Evolutionary conservation across 2,888 invertebrate species (phyloP).

Genomic region (Microctonus brassicae): DNA sequence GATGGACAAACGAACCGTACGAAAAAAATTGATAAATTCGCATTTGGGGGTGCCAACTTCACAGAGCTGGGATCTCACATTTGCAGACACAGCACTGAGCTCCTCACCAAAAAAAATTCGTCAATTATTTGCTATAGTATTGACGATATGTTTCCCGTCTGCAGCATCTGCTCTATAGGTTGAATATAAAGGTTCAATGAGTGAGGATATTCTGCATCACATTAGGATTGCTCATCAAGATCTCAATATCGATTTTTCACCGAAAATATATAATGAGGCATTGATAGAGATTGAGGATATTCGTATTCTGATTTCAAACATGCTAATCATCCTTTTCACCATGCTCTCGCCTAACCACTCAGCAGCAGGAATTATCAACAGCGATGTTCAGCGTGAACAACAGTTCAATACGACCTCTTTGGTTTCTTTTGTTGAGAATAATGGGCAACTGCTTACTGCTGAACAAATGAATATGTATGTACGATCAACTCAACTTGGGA

Average conservation of each 20-base stretch:
- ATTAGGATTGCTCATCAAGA: not conserved
- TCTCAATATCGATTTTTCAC: too few relatives aligned
- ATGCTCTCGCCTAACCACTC: conserved; percentile 52
- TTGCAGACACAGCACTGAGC: too few relatives aligned
- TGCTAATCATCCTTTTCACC: conserved; percentile 47
- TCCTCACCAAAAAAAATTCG: too few relatives aligned
- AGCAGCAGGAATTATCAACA: conserved; percentile 47
- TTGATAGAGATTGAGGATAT: conserved; percentile 59
- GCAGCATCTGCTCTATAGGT: too few relatives aligned
- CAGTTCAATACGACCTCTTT: conserved; percentile 44
- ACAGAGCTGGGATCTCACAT: too few relatives aligned
- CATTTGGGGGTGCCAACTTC: too few relatives aligned
- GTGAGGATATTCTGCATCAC: conserved; percentile 18
- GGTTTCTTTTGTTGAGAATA: not conserved
- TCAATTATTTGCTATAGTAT: too few relatives aligned
- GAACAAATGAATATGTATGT: conserved; percentile 42
- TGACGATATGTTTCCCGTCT: too few relatives aligned
- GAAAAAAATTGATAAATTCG: too few relatives aligned
- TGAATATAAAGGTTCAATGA: conserved; percentile 21
- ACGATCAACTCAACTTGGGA: conserved; percentile 51
- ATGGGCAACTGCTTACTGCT: conserved; percentile 18
- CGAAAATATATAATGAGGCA: conserved; percentile 51
- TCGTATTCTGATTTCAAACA: conserved; percentile 55
- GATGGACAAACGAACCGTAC: too few relatives aligned
- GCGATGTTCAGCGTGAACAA: conserved; percentile 59